phyloP scores from a whole-genome alignment of 2,797 vertebrate genomes.

The Intellagama lesueurii region DNA sequence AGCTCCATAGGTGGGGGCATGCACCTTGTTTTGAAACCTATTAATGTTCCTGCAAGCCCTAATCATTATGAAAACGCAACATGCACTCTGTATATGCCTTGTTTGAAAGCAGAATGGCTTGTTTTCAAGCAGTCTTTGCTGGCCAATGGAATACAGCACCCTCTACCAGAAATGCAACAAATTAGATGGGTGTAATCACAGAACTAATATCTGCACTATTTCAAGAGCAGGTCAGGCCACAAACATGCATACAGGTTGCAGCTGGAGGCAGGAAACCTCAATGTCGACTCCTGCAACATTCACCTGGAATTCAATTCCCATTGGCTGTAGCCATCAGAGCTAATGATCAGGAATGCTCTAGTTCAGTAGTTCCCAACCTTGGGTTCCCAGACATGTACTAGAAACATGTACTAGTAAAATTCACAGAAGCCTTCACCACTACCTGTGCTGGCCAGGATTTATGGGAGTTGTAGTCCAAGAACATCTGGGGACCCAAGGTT shows the following conservation, averaged over 20 bases:
- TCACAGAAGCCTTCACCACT: too few relatives aligned
- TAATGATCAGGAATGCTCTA: neutral
- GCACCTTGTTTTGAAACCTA: neutral
- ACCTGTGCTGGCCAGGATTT: too few relatives aligned
- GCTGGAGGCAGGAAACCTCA: neutral
- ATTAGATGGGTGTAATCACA: neutral
- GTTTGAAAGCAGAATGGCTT: neutral
- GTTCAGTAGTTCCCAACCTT: neutral
- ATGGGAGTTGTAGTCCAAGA: neutral
- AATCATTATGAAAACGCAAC: neutral
- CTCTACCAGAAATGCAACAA: too few relatives aligned
- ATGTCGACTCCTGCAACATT: neutral
- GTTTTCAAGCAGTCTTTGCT: neutral
- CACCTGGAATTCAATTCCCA: neutral
- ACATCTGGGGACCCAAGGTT: neutral
- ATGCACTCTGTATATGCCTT: neutral
- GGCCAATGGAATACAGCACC: neutral
- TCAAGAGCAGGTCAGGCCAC: neutral
- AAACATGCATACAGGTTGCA: neutral
- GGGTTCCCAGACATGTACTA: neutral
- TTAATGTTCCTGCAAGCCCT: neutral
- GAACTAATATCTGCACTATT: neutral
- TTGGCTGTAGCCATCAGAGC: neutral
- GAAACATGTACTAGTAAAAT: too few relatives aligned
- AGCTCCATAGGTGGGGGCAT: too few relatives aligned